Conservation (phyloP, 2,797 vertebrate species). For the Aeoliscus strigatus region DNA sequence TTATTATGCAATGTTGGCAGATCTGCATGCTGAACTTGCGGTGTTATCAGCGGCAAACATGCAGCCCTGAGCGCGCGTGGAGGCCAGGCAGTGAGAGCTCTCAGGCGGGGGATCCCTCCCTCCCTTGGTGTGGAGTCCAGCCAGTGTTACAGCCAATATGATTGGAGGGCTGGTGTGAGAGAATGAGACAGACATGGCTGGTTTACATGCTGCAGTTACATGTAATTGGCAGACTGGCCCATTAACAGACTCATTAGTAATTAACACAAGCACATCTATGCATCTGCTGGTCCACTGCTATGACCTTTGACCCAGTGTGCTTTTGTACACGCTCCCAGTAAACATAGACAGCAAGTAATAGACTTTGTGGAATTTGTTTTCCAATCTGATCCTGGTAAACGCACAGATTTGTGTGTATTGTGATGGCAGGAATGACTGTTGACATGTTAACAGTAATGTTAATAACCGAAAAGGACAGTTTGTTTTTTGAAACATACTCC, state of each 20-base stretch:
- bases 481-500: no score
- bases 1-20: constrained; percentile 49
- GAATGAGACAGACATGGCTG: constrained; percentile 31
- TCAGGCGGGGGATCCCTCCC: constrained; percentile 28
- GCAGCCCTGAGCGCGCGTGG: constrained; percentile 55
- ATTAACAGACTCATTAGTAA: constrained; percentile 57
- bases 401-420: constrained; percentile 34
- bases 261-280: constrained; percentile 60
- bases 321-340: constrained; percentile 17
- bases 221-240: constrained; percentile 51
- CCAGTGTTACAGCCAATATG: constrained; percentile 13
- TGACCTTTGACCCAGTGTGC: constrained; percentile 42
- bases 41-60: constrained; percentile 72
- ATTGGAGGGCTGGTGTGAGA: constrained; percentile 6
- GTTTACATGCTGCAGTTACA: constrained; percentile 55
- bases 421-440: constrained; percentile 33
- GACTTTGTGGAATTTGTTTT: constrained; percentile 15
- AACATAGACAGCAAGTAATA: constrained; percentile 14
- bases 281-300: constrained; percentile 43
- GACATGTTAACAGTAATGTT: no score
- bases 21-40: constrained; percentile 43
- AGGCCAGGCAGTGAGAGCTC: constrained; percentile 51
- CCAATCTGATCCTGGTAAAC: constrained; percentile 19
- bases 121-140: constrained; percentile 33
- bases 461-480: no score